Evolutionary conservation across 2,888 invertebrate species (phyloP), one percentile per base, ranked within the genome.

Genomic region (Cataglyphis cursor): DNA sequence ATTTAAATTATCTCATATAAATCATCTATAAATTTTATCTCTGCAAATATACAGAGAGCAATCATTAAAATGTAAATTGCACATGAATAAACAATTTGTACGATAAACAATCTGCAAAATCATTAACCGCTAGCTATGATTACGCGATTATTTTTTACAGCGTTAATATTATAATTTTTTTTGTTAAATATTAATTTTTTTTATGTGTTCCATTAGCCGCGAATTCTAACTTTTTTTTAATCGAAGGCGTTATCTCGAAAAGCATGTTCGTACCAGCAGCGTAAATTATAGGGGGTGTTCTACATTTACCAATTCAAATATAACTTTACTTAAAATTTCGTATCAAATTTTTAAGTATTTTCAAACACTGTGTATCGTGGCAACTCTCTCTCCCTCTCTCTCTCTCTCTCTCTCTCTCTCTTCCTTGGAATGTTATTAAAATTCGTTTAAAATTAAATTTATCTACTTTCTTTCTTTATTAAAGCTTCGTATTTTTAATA

Each of bases 101-200:
- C 28, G 12, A 57, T 21, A n/a, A 51, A 4, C 54, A 15, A 21
- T 21, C 15, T 44, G 51, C n/a, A n/a, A 51, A n/a, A 51, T 28
- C 28, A 4, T 59, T 59, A 59, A 59, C 15, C 24, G 59, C 8
- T 21, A 57, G 21, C 21, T 4, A 0, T 51, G 54, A 57, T 57
- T 12, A 21, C 54, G 21, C 21, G 48, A 51, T 10, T 51, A 51
- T 51, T 57, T 21, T 93, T 93, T 93, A 93, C 92, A 91, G 92
- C 91, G 90, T 90, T 91, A 92, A 93, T 92, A 92, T 92, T 92
- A 90, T n/a, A 89, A 90, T 90, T 93, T 92, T 93, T 93, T 92
- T 92, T 93, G 93, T 93, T 94, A 92, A 92, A 93, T 92, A 92
- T 92, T 92, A 90, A 89, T 90, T 90, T 93, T 92, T 93, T 4